phyloP scores from a whole-genome alignment of 1,140 invertebrate genomes.

The Macrotrachela quadricornifera region DNA sequence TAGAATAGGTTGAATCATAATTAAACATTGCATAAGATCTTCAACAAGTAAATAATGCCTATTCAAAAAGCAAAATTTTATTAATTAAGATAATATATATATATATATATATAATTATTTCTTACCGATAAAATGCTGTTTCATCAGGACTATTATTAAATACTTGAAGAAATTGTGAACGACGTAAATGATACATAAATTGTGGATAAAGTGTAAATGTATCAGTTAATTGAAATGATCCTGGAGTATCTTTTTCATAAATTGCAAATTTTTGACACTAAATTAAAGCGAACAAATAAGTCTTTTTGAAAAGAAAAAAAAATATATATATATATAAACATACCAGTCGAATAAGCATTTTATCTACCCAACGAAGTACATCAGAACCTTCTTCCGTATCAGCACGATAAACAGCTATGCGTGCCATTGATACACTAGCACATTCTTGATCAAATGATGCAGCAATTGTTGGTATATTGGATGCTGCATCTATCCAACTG shows the following conservation, averaged over 20 bases:
- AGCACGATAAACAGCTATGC: conserved; percentile 80
- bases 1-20: conserved; percentile 97
- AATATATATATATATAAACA: background rate
- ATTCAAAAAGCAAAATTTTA: background rate
- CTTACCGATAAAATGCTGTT: conserved; percentile 83
- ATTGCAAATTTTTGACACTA: conserved; percentile 98
- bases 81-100: no score
- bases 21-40: conserved; percentile 82
- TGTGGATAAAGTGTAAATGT: conserved; percentile 96
- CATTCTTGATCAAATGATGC: conserved; percentile 94
- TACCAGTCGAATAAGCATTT: conserved; percentile 66
- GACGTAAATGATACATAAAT: conserved; percentile 94
- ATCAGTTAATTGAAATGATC: conserved; percentile 76
- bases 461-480: conserved; percentile 36
- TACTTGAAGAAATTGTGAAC: conserved; percentile 98
- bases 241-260: conserved; percentile 87
- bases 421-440: conserved; percentile 82
- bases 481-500: conserved; percentile 39
- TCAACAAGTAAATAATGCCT: conserved; percentile 43
- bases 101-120: background rate
- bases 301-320: background rate
- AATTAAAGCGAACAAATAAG: conserved; percentile 1
- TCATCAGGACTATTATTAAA: conserved; percentile 99
- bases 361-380: conserved; percentile 87
- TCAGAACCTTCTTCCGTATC: conserved; percentile 82